Conservation (phyloP, 1,140 invertebrate species). For the Eumeta japonica region DNA sequence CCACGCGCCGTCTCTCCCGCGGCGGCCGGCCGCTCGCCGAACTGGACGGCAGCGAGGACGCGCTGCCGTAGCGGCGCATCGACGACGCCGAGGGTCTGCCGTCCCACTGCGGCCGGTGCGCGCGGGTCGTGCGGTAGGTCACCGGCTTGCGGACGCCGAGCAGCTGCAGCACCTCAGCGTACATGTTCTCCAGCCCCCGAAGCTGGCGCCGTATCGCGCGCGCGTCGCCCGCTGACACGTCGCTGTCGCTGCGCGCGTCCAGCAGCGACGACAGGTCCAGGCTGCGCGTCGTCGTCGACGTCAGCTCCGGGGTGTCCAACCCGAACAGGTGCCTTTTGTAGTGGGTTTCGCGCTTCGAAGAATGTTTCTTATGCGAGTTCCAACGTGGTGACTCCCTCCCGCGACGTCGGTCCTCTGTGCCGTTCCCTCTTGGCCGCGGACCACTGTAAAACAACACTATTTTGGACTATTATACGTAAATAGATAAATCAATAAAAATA, state of each 20-base stretch:
- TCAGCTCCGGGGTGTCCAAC: conserved; percentile 72
- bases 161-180: conserved; percentile 79
- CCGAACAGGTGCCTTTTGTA: conserved; percentile 63
- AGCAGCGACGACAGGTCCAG: conserved; percentile 80
- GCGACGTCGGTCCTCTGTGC: conserved; percentile 35
- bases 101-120: conserved; percentile 68
- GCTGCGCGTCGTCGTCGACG: conserved; percentile 71
- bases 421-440: conserved; percentile 61
- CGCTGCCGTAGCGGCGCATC: conserved; percentile 67
- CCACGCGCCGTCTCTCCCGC: conserved; percentile 63
- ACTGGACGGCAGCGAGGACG: conserved; percentile 79
- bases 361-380: conserved; percentile 50
- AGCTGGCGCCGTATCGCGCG: conserved; percentile 79
- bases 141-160: conserved; percentile 67
- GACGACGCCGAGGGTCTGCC: conserved; percentile 34
- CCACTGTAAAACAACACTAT: conserved; percentile 57
- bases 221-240: conserved; percentile 75
- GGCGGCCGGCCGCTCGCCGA: conserved; percentile 75
- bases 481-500: not conserved
- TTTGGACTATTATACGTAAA: not conserved
- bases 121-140: too few species aligned
- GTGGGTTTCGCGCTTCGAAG: conserved; percentile 48
- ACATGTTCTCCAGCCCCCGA: conserved; percentile 86
- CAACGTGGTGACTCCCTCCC: conserved; percentile 45
- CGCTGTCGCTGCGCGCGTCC: conserved; percentile 70